These are phyloP conservation scores for Spisula subtruncata DNA, from an alignment of 2,888 invertebrate genomes.

Conservation along the genomic window DNA sequence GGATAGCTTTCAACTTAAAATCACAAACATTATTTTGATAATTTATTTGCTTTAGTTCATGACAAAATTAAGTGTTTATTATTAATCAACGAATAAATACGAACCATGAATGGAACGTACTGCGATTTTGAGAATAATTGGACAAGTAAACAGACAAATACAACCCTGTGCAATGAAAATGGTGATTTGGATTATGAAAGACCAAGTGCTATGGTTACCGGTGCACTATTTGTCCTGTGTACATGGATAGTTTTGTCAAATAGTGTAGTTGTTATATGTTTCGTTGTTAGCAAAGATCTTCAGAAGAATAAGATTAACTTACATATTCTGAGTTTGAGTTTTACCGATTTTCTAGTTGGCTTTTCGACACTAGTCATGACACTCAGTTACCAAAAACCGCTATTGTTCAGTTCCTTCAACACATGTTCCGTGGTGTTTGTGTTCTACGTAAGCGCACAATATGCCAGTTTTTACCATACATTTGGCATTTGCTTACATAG, in stretches of 20 bases:
- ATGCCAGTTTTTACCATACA: neutral
- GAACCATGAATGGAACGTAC: neutral
- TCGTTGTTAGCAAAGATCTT: neutral
- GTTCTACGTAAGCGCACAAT: neutral
- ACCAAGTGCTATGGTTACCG: neutral
- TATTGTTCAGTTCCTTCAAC: neutral
- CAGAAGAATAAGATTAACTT: neutral
- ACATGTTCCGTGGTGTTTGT: neutral
- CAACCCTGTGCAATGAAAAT: neutral
- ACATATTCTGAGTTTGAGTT: slow-evolving; percentile 6
- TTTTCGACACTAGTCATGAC: neutral
- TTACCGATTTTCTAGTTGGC: neutral
- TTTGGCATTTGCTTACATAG: neutral
- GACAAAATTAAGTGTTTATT: too few species aligned
- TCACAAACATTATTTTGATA: too few species aligned
- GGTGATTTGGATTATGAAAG: neutral
- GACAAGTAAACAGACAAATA: too few species aligned
- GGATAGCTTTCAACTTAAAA: too few species aligned
- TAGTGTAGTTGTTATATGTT: neutral
- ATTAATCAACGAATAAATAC: too few species aligned
- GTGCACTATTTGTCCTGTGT: neutral
- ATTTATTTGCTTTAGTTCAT: too few species aligned
- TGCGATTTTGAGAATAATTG: neutral
- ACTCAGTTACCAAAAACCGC: neutral
- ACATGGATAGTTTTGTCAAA: neutral